Evolutionary conservation across 2,113 vertebrate species (phyloP).

Genomic region (Lepidothrix coronata): DNA sequence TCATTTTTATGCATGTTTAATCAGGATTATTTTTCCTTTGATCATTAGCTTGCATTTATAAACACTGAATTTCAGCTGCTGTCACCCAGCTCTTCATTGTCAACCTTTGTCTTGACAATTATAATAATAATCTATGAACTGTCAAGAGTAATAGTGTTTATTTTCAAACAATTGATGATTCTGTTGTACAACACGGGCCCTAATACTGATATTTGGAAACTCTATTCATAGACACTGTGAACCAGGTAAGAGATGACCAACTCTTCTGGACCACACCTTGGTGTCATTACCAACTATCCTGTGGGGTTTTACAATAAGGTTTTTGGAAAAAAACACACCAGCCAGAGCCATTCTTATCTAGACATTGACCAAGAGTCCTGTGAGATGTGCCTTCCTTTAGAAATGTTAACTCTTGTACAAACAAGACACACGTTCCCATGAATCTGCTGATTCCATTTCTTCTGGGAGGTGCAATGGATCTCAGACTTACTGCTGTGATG

Average conservation of each 20-base stretch:
- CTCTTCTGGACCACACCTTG: background rate
- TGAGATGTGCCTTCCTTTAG: background rate
- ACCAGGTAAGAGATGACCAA: background rate
- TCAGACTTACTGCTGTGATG: background rate
- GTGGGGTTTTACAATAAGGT: background rate
- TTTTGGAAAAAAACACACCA: background rate
- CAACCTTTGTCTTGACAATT: background rate
- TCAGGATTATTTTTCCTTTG: slow-evolving; percentile 21
- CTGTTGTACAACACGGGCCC: background rate
- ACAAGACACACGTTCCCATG: background rate
- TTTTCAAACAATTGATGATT: background rate
- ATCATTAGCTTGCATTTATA: slow-evolving; percentile 16
- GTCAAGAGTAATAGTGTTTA: background rate
- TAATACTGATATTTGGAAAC: background rate
- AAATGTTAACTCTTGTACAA: background rate
- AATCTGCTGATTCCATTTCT: background rate
- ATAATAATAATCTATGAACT: background rate
- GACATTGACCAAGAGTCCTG: background rate
- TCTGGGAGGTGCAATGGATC: background rate
- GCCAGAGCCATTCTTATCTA: background rate
- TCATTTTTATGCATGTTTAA: background rate
- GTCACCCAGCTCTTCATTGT: background rate
- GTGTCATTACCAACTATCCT: background rate
- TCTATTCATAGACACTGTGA: background rate
- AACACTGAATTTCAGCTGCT: slow-evolving; percentile 11